These are phyloP conservation scores for Phylloscopus trochilus DNA, from an alignment of 2,113 vertebrate genomes.

Conservation along the genomic window DNA sequence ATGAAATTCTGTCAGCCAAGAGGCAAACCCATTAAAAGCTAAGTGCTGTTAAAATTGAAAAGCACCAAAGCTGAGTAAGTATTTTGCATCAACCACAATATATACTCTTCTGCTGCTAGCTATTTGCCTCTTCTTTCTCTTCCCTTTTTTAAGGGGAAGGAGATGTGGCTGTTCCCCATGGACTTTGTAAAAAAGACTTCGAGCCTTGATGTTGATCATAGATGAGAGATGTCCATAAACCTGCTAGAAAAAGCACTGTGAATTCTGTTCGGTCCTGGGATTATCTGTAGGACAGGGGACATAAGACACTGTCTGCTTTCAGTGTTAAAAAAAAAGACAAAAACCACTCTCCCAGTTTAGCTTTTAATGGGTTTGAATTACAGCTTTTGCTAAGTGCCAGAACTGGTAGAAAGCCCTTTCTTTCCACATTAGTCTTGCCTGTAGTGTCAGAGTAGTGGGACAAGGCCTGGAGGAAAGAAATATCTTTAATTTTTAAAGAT, in stretches of 20 bases:
- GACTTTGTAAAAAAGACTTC: neutral
- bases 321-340: neutral
- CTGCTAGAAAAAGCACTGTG: neutral
- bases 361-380: neutral
- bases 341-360: neutral
- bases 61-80: neutral
- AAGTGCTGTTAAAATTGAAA: slow-evolving; percentile 9
- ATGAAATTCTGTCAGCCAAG: neutral
- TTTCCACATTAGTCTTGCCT: neutral
- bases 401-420: neutral
- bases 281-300: neutral
- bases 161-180: neutral
- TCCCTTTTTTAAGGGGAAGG: slow-evolving; percentile 20
- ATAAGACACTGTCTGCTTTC: neutral
- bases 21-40: neutral
- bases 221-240: neutral
- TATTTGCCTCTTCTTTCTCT: neutral
- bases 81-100: neutral
- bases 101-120: neutral
- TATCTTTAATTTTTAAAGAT: neutral
- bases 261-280: neutral
- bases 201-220: neutral
- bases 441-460: neutral
- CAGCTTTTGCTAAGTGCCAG: neutral
- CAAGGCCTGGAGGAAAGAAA: neutral